phyloP scores from a whole-genome alignment of 2,797 vertebrate genomes.

The Rhyacichthys aspro region DNA sequence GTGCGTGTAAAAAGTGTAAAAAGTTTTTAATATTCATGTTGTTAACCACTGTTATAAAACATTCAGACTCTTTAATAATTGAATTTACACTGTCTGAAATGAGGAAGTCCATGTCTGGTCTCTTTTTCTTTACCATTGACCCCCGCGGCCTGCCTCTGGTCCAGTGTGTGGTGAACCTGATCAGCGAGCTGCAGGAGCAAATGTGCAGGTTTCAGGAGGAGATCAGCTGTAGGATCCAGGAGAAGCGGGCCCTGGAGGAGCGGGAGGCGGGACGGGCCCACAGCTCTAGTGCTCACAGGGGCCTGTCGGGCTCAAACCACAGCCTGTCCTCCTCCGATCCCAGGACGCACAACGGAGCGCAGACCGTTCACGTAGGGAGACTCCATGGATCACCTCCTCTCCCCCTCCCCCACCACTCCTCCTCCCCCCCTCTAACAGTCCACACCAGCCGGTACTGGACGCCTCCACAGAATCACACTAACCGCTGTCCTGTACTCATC shows the following conservation, averaged over 20 bases:
- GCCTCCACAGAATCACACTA: slow-evolving; percentile 66
- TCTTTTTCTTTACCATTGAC: slow-evolving; percentile 15
- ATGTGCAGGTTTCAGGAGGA: slow-evolving; percentile 99
- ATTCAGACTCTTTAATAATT: neutral
- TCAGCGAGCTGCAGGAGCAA: slow-evolving; percentile 99
- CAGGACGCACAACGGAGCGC: slow-evolving; percentile 79
- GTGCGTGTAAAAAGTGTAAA: no score
- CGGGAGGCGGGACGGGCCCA: slow-evolving; percentile 55
- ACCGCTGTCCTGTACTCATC: slow-evolving; percentile 43
- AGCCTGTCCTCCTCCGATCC: slow-evolving; percentile 69
- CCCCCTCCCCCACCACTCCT: slow-evolving; percentile 38
- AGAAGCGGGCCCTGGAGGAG: slow-evolving; percentile 88
- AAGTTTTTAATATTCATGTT: no score
- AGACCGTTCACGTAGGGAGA: slow-evolving; percentile 87
- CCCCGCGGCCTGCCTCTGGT: slow-evolving; percentile 36
- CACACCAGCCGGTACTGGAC: slow-evolving; percentile 52
- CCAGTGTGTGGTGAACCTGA: slow-evolving; percentile 98
- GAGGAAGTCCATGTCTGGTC: slow-evolving; percentile 22
- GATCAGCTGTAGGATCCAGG: slow-evolving; percentile 95
- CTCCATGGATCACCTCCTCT: slow-evolving; percentile 69
- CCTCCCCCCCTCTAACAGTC: slow-evolving; percentile 50
- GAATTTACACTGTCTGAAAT: neutral
- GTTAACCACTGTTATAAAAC: neutral
- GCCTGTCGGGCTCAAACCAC: slow-evolving; percentile 57
- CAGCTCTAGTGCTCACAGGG: slow-evolving; percentile 61